Percentiles rank a stretch among this genome's conserved stretches.
phyloP scores from a whole-genome alignment of 1,140 invertebrate genomes.

The Polyergus mexicanus region DNA sequence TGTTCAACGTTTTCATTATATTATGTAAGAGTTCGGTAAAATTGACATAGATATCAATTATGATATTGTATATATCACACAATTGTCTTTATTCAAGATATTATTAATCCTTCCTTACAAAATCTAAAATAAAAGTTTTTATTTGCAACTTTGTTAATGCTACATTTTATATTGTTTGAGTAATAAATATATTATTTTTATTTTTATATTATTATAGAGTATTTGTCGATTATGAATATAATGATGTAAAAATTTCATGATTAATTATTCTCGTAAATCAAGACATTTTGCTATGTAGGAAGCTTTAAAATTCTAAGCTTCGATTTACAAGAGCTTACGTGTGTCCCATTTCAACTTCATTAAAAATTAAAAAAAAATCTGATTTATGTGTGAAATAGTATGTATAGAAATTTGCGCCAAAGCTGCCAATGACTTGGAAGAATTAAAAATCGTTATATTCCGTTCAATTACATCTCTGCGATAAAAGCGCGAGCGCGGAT shows the following conservation, averaged over 20 bases:
- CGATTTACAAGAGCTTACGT: background rate
- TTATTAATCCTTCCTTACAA: background rate
- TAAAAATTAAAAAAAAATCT: slow-evolving; percentile 31
- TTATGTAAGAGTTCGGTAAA: background rate
- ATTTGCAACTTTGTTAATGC: background rate
- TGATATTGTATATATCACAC: too few species aligned
- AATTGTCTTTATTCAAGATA: slow-evolving; percentile 1
- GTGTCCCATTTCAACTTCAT: slow-evolving; percentile 19
- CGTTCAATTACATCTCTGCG: background rate
- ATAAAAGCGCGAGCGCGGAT: background rate
- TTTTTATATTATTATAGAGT: slow-evolving; percentile 5
- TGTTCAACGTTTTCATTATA: background rate
- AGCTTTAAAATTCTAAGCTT: slow-evolving; percentile 19
- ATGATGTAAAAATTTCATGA: background rate
- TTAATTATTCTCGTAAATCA: slow-evolving; percentile 37
- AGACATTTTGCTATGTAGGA: background rate
- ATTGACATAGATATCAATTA: background rate
- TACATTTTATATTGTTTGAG: background rate
- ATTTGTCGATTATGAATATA: background rate
- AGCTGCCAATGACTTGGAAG: background rate
- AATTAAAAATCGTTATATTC: slow-evolving; percentile 26
- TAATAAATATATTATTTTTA: slow-evolving; percentile 17
- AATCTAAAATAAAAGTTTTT: slow-evolving; percentile 16
- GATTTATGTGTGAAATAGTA: background rate
- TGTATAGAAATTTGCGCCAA: background rate